Percentiles rank a stretch among this genome's conserved stretches.
Conservation (phyloP, 2,797 vertebrate species). For the Dermochelys coriacea region DNA sequence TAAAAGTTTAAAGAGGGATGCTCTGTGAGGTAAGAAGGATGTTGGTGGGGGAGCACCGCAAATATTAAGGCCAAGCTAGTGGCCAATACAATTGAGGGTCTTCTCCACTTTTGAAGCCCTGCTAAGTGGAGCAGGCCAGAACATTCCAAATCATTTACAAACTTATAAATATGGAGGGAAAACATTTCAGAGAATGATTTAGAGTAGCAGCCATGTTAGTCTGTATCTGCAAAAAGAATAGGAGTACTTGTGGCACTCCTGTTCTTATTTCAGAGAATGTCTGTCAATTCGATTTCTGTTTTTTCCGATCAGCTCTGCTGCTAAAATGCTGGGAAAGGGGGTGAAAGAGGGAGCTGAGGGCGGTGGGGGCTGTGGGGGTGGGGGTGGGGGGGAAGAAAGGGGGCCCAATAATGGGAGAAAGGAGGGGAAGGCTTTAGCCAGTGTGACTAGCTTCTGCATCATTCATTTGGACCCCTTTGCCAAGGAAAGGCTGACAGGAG, state of each 20-base stretch:
- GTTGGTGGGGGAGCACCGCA: neutral
- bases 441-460: slow-evolving; percentile 53
- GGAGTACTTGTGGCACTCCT: too few species aligned
- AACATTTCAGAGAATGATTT: neutral
- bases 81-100: neutral
- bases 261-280: neutral
- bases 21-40: slow-evolving; percentile 31
- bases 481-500: slow-evolving; percentile 59
- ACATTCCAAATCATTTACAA: slow-evolving; percentile 4
- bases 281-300: neutral
- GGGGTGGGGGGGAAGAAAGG: slow-evolving; percentile 11
- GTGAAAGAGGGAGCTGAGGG: neutral
- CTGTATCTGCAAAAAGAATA: too few species aligned
- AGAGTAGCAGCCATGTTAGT: too few species aligned
- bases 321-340: neutral
- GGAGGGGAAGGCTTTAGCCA: slow-evolving; percentile 56
- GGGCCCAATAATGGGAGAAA: neutral
- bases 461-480: slow-evolving; percentile 28
- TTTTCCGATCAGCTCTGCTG: neutral
- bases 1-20: neutral
- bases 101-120: neutral
- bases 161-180: accelerated
- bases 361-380: too few species aligned
- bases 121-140: neutral
- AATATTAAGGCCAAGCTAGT: neutral